Conservation (phyloP, 1,140 invertebrate species). For the Drosophila guanche region DNA sequence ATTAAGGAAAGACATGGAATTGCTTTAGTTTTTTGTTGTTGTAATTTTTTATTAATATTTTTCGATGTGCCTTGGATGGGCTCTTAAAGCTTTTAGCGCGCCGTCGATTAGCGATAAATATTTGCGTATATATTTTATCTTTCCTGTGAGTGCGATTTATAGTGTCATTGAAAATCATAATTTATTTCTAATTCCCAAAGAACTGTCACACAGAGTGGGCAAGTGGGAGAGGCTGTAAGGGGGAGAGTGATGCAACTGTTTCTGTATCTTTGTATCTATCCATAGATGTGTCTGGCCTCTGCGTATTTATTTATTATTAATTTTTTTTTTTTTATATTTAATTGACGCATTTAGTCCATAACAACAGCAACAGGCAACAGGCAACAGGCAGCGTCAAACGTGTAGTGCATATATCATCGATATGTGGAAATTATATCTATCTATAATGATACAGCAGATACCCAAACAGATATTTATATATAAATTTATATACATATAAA, state of each 20-base stretch:
- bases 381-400: slow-evolving; percentile 29
- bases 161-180: slow-evolving; percentile 69
- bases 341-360: slow-evolving; percentile 75
- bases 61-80: not conserved
- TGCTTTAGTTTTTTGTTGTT: not conserved
- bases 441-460: slow-evolving; percentile 47
- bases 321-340: slow-evolving; percentile 54
- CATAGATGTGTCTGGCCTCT: not conserved
- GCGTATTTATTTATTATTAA: slow-evolving; percentile 24
- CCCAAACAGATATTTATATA: slow-evolving; percentile 5
- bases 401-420: slow-evolving; percentile 65
- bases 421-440: slow-evolving; percentile 51
- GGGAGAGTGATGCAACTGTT: slow-evolving; percentile 1
- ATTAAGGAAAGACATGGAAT: slow-evolving; percentile 17
- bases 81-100: slow-evolving; percentile 57
- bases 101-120: slow-evolving; percentile 40
- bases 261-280: slow-evolving; percentile 23
- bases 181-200: slow-evolving; percentile 69
- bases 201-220: too few species aligned
- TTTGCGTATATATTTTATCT: slow-evolving; percentile 26
- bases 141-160: slow-evolving; percentile 47
- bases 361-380: slow-evolving; percentile 32
- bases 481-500: slow-evolving; percentile 28
- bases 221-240: slow-evolving; percentile 1
- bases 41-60: too few species aligned